phyloP scores from a whole-genome alignment of 2,888 invertebrate genomes.

The Romanomermis culicivorax region DNA sequence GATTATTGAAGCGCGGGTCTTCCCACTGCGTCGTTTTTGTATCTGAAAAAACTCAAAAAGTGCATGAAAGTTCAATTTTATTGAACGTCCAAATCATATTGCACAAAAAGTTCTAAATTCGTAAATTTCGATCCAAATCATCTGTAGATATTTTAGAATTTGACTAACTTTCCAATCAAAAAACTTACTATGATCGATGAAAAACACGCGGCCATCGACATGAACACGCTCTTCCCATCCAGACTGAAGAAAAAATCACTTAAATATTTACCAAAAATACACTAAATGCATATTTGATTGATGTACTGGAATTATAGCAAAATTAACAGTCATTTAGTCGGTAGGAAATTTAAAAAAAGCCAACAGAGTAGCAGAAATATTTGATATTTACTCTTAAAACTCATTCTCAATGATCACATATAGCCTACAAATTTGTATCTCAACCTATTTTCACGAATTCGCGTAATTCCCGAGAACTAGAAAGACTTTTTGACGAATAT shows the following conservation, averaged over 20 bases:
- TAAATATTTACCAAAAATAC: no score
- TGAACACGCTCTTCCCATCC: slow-evolving; percentile 97
- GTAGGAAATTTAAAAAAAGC: no score
- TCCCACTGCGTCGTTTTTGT: slow-evolving; percentile 96
- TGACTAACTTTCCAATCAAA: no score
- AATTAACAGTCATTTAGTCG: no score
- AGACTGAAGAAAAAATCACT: slow-evolving; percentile 35
- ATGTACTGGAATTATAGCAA: no score
- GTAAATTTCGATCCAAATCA: slow-evolving; percentile 5
- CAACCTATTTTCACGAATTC: neutral
- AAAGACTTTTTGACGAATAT: no score
- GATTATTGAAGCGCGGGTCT: slow-evolving; percentile 66
- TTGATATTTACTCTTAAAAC: no score
- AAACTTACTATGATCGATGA: slow-evolving; percentile 86
- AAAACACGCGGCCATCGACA: slow-evolving; percentile 85
- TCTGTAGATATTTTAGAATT: slow-evolving; percentile 5
- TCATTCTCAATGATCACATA: no score
- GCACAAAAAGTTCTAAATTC: slow-evolving; percentile 11
- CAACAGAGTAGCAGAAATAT: no score
- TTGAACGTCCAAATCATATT: neutral
- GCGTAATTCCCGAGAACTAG: neutral
- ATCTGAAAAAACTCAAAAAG: slow-evolving; percentile 4
- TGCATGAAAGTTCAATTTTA: neutral
- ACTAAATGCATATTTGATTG: no score
- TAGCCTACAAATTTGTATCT: neutral